A percentile compares a stretch with the other conserved stretches of the same genome.
phyloP scores from a whole-genome alignment of 2,113 vertebrate species.

The Hippocampus guttulatus region DNA sequence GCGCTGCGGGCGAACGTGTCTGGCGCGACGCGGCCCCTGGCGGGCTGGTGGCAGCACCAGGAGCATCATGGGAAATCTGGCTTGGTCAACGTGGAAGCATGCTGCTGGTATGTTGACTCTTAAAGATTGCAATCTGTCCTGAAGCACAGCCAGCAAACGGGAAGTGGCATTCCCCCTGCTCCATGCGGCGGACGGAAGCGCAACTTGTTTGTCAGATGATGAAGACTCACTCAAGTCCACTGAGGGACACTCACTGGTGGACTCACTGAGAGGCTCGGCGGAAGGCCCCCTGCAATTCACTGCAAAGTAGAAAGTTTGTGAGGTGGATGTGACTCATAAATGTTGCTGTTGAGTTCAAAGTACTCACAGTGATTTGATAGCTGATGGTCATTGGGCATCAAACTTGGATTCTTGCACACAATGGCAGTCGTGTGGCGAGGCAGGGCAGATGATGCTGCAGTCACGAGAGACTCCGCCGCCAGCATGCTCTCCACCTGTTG shows the following conservation, averaged over 20 bases:
- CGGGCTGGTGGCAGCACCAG: constrained; percentile 20
- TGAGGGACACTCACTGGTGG: not conserved
- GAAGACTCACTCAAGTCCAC: not conserved
- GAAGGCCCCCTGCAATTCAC: not conserved
- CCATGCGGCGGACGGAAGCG: not conserved
- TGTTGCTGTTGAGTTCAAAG: not conserved
- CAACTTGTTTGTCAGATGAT: not conserved
- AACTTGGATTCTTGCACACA: not conserved
- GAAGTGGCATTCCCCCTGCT: constrained; percentile 11
- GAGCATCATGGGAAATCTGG: constrained; percentile 4
- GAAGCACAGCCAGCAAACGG: not conserved
- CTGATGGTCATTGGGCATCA: not conserved
- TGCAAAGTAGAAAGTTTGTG: not conserved
- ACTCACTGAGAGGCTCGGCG: not conserved
- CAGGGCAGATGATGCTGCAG: not conserved
- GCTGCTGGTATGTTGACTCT: constrained; percentile 15
- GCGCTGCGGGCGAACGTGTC: not conserved
- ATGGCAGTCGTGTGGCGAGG: not conserved
- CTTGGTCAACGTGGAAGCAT: not conserved
- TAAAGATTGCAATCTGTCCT: not conserved
- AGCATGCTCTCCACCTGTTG: constrained; percentile 54
- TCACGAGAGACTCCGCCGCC: constrained; percentile 18
- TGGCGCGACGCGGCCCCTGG: not conserved
- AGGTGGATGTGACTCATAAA: not conserved
- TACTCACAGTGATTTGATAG: constrained; percentile 40